Conservation (phyloP, 2,113 vertebrate species). For the Sorex fumeus region DNA sequence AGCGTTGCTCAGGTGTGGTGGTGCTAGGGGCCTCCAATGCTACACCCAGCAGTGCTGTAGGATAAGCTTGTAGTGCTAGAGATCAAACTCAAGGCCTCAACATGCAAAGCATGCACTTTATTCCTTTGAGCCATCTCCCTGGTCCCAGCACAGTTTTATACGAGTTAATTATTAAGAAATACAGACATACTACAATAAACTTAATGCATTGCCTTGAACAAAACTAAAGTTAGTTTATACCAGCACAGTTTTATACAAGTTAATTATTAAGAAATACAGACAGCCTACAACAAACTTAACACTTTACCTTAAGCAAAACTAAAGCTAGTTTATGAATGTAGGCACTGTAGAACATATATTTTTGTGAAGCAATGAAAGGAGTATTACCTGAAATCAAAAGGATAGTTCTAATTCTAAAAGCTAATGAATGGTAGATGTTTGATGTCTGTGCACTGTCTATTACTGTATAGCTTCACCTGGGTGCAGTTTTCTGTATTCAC, state of each 20-base stretch:
- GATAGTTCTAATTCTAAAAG: not conserved
- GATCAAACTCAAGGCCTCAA: too few relatives aligned
- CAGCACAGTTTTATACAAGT: not conserved
- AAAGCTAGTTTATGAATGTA: not conserved
- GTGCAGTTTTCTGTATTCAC: conserved; percentile 44
- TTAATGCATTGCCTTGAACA: conserved; percentile 43
- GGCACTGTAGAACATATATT: not conserved
- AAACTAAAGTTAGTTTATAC: conserved; percentile 8
- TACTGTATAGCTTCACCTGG: not conserved
- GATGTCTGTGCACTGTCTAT: conserved; percentile 2
- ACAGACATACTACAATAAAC: conserved; percentile 17
- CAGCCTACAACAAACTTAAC: not conserved
- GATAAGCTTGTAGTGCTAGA: too few relatives aligned
- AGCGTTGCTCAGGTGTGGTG: too few relatives aligned
- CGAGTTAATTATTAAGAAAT: conserved; percentile 39
- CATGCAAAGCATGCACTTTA: too few relatives aligned
- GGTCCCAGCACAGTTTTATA: not conserved
- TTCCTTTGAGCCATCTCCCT: too few relatives aligned
- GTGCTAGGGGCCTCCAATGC: too few relatives aligned
- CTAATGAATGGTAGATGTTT: not conserved
- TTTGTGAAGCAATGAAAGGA: not conserved
- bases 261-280: conserved; percentile 48
- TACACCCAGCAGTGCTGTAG: too few relatives aligned
- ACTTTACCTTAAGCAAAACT: not conserved
- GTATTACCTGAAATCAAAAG: conserved; percentile 39